Percentiles rank a stretch among this genome's conserved stretches.
Conservation (phyloP, 2,797 vertebrate species). For the Macropodus opercularis region DNA sequence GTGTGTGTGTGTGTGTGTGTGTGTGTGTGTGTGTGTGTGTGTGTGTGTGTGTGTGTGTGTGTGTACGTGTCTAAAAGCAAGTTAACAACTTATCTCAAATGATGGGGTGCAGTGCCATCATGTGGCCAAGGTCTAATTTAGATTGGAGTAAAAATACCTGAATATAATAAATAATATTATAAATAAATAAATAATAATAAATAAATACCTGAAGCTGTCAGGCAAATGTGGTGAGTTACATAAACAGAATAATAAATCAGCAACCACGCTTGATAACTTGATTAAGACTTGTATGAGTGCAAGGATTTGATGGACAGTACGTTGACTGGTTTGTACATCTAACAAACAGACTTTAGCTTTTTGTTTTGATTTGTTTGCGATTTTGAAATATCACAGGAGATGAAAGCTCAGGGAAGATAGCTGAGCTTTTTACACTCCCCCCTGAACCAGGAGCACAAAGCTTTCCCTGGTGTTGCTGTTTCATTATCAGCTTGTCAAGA, state of each 20-base stretch:
- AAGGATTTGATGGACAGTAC: no score
- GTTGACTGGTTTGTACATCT: background rate
- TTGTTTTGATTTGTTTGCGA: background rate
- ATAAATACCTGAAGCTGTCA: no score
- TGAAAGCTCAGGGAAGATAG: background rate
- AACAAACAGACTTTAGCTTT: background rate
- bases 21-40: constrained; percentile 1
- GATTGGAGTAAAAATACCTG: no score
- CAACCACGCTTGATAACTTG: no score
- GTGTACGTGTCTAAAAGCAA: constrained; percentile 1
- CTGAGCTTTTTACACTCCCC: background rate
- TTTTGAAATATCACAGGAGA: background rate
- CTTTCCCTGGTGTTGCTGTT: background rate
- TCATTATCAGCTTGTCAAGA: constrained; percentile 11
- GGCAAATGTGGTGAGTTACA: no score
- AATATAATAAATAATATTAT: no score
- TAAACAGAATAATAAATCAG: no score
- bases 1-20: constrained; percentile 3
- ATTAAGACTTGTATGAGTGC: no score
- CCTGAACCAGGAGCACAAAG: background rate
- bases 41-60: constrained; percentile 3
- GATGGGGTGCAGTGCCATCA: constrained; percentile 38
- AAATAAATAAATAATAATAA: no score
- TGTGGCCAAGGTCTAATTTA: constrained; percentile 20
- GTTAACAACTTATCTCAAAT: background rate